Conservation (phyloP, 2,797 vertebrate species). For the Chloroceryle inda region DNA sequence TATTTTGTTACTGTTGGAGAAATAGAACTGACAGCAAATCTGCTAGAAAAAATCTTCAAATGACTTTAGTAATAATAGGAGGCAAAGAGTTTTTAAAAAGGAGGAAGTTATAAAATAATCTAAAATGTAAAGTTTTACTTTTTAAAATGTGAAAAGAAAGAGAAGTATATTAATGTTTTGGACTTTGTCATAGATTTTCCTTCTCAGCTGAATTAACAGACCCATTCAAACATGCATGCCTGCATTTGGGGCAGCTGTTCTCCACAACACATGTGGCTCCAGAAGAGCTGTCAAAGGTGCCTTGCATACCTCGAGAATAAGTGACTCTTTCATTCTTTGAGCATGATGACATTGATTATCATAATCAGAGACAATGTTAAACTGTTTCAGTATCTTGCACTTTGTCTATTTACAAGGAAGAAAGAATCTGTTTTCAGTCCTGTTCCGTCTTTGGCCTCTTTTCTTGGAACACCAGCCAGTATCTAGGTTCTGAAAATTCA, state of each 20-base stretch:
- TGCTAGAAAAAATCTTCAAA: neutral
- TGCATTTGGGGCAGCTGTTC: neutral
- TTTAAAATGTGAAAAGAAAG: neutral
- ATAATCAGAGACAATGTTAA: neutral
- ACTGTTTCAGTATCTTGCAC: neutral
- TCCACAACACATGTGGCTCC: neutral
- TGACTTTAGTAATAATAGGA: neutral
- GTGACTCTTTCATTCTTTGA: constrained; percentile 23
- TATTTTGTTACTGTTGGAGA: neutral
- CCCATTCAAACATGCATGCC: neutral
- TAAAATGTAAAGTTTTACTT: neutral
- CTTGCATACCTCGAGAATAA: neutral
- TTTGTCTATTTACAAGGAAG: neutral
- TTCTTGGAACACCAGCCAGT: neutral
- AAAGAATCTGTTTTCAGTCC: constrained; percentile 21
- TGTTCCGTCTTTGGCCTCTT: neutral
- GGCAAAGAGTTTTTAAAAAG: neutral
- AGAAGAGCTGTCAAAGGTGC: neutral
- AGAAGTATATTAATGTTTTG: neutral
- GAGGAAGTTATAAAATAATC: neutral
- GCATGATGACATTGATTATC: neutral
- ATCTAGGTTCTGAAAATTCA: neutral
- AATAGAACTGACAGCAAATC: neutral
- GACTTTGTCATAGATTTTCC: neutral
- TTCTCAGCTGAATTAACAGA: neutral